Evolutionary conservation across 2,888 invertebrate genomes (phyloP), one percentile per base, ranked within the genome.

Genomic region (Clusia tigrina): DNA sequence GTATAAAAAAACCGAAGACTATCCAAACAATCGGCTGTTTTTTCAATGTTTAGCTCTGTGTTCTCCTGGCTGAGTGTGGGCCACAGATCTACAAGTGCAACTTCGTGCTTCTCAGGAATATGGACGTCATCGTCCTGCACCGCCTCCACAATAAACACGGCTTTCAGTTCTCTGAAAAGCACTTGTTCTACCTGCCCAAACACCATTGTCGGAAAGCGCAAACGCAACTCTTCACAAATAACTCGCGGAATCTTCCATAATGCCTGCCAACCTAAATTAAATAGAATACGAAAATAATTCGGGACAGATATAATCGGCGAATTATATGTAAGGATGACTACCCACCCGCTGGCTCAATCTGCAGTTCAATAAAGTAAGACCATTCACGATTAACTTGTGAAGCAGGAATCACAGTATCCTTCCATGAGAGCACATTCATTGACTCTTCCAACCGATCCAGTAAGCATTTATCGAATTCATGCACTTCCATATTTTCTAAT

Each of bases 221-320:
- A 83, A 58, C 86, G 81, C 2, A 88, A 79, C 54, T 85, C 84
- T 71, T 88, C 87, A 67, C 89, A 89, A 9, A 85, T 86, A 2
- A 84, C 71, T 25, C 88, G 83, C 1, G 88, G 86, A 59, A 89
- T 86, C 78, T 88, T 88, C 89, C 89, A 89, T 38, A 89, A 73
- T 0, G 87, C 88, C 73, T 87, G 87, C 89, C 89, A 89, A 2
- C 89, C 89, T 73, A 42, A 17, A 32, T 32, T 32, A 12, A 32
- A 32, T 6, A 9, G 32, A 32, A 12, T 12, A 32, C n/a, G n/a
- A n/a, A n/a, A n/a, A n/a, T n/a, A n/a, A n/a, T n/a, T n/a, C n/a
- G n/a, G n/a, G n/a, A n/a, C n/a, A n/a, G n/a, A n/a, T n/a, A n/a
- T n/a, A 32, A 32, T 32, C 32, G 6, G 12, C 32, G 12, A 32